phyloP scores from a whole-genome alignment of 2,888 invertebrate genomes.

The Tiliacea citrago region DNA sequence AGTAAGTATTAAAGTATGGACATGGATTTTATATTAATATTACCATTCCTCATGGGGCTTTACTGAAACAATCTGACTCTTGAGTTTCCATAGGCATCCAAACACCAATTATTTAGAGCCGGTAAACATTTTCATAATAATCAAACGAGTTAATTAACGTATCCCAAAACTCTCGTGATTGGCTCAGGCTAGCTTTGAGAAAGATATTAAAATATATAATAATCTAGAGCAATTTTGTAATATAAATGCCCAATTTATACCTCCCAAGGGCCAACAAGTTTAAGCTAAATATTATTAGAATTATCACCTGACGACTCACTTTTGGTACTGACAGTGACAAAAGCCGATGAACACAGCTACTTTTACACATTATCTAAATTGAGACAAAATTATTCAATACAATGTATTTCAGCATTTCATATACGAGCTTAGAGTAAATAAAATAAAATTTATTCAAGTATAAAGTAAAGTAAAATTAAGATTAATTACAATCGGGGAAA shows the following conservation, averaged over 20 bases:
- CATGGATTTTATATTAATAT: no score
- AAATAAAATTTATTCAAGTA: no score
- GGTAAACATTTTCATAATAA: background rate
- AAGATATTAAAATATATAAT: conserved; percentile 26
- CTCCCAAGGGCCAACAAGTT: conserved; percentile 12
- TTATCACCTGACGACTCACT: background rate
- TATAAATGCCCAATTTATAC: background rate
- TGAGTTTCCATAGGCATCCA: background rate
- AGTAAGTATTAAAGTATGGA: no score
- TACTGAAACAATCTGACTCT: background rate
- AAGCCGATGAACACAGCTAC: background rate
- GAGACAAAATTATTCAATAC: background rate
- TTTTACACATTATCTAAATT: background rate
- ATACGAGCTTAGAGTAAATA: background rate
- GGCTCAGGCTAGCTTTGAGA: background rate
- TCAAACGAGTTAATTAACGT: conserved; percentile 18
- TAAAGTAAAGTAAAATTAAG: no score
- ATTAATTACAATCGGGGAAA: no score
- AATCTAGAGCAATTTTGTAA: conserved; percentile 5
- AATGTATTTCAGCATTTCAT: background rate
- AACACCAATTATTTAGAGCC: no score
- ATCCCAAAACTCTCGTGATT: background rate
- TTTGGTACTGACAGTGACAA: background rate
- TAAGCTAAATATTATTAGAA: conserved; percentile 7
- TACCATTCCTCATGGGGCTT: no score